phyloP scores from a whole-genome alignment of 2,797 vertebrate genomes.

The Potorous gilbertii region DNA sequence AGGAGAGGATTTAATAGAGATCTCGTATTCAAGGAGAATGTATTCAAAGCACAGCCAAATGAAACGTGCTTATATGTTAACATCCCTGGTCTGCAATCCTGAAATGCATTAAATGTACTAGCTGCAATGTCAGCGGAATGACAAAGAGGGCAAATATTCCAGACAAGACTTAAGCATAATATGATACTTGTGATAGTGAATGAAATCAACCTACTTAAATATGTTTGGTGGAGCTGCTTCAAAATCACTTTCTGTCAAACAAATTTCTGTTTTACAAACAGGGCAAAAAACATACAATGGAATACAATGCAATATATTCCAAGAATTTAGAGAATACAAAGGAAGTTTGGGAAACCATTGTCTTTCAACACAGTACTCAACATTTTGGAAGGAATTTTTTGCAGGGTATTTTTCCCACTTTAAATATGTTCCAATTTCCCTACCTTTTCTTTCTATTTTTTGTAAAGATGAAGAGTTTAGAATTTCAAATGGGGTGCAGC shows the following conservation, averaged over 20 bases:
- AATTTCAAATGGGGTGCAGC: conserved; percentile 14
- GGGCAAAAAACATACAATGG: not conserved
- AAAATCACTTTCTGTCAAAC: conserved; percentile 14
- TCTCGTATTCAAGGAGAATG: not conserved
- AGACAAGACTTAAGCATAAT: accelerated
- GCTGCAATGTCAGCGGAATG: not conserved
- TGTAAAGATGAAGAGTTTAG: conserved; percentile 40
- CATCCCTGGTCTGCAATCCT: not conserved
- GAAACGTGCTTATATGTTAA: not conserved
- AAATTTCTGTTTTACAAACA: conserved; percentile 24
- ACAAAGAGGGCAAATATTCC: not conserved
- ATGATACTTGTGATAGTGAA: accelerated
- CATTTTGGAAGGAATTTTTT: conserved; percentile 51
- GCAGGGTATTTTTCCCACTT: conserved; percentile 15
- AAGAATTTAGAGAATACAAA: conserved; percentile 52
- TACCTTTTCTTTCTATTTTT: conserved; percentile 58
- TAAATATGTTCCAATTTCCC: conserved; percentile 23
- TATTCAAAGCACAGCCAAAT: no score
- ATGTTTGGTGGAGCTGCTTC: not conserved
- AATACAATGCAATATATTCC: conserved; percentile 20
- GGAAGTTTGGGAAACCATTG: conserved; percentile 62
- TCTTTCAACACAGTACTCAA: conserved; percentile 61
- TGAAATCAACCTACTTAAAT: not conserved
- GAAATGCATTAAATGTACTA: not conserved
- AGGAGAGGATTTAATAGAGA: not conserved